A percentile compares a stretch with the other conserved stretches of the same genome.
Conservation (phyloP, 2,888 invertebrate species). For the Choristoneura rosaceana region DNA sequence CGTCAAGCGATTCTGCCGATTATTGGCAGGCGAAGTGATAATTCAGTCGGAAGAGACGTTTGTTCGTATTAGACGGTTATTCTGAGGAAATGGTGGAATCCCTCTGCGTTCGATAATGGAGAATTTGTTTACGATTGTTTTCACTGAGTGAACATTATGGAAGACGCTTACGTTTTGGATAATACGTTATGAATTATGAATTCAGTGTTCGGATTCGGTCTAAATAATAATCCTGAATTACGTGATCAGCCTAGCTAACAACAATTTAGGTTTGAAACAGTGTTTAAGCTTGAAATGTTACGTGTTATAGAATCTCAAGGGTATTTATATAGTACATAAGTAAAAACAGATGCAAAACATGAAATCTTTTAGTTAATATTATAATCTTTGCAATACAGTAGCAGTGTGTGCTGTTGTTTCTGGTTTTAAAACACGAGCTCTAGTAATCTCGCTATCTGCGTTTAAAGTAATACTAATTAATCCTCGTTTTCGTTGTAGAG, state of each 20-base stretch:
- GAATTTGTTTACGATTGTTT: constrained; percentile 1
- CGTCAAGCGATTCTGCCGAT: constrained; percentile 14
- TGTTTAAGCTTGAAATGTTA: no score
- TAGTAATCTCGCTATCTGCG: background rate
- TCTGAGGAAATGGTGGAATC: constrained; percentile 17
- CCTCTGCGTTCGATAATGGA: background rate
- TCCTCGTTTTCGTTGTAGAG: background rate
- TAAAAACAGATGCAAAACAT: no score
- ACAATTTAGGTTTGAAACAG: background rate
- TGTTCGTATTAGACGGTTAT: constrained; percentile 23
- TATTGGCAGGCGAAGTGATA: constrained; percentile 37
- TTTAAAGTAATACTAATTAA: background rate
- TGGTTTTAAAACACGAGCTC: background rate
- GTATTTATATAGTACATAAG: no score
- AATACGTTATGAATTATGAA: background rate
- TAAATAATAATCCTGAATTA: background rate
- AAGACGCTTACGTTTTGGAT: background rate
- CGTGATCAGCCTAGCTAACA: background rate
- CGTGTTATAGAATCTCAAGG: no score
- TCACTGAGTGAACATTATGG: background rate
- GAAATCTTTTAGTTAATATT: no score
- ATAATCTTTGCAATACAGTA: no score
- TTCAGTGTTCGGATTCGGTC: background rate
- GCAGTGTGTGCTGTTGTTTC: background rate
- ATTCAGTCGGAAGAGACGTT: constrained; percentile 31